Conservation (phyloP, 2,888 invertebrate genomes). For the Eulithis testata region DNA sequence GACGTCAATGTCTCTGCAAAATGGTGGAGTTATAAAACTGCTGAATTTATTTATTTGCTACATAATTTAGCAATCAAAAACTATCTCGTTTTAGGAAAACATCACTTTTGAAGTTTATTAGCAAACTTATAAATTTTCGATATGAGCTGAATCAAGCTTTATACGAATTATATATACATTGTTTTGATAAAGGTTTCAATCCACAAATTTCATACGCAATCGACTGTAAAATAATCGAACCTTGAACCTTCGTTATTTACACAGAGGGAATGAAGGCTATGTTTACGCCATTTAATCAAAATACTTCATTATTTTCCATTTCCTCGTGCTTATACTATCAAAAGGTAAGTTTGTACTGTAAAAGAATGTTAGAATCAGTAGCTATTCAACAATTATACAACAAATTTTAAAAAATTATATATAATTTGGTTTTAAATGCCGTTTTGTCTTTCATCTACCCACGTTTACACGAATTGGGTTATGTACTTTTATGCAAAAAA, state of each 20-base stretch:
- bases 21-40: slow-evolving; percentile 9
- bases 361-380: no score
- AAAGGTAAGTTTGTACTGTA: no score
- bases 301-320: slow-evolving; percentile 17
- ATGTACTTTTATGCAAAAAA: no score
- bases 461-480: no score
- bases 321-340: slow-evolving; percentile 6
- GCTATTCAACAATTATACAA: no score
- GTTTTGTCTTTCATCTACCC: no score
- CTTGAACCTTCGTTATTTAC: slow-evolving; percentile 29
- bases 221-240: slow-evolving; percentile 10
- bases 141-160: neutral
- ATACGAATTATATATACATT: neutral
- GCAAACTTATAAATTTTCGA: neutral
- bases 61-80: neutral
- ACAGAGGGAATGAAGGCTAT: slow-evolving; percentile 20
- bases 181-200: slow-evolving; percentile 1
- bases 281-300: slow-evolving; percentile 26
- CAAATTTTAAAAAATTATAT: no score
- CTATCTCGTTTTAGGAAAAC: neutral
- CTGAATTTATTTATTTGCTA: neutral
- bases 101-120: neutral
- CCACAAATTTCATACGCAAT: slow-evolving; percentile 12
- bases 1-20: slow-evolving; percentile 15
- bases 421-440: no score